These are phyloP conservation scores for Poecilus cupreus DNA, from an alignment of 2,888 invertebrate genomes.

Conservation along the genomic window DNA sequence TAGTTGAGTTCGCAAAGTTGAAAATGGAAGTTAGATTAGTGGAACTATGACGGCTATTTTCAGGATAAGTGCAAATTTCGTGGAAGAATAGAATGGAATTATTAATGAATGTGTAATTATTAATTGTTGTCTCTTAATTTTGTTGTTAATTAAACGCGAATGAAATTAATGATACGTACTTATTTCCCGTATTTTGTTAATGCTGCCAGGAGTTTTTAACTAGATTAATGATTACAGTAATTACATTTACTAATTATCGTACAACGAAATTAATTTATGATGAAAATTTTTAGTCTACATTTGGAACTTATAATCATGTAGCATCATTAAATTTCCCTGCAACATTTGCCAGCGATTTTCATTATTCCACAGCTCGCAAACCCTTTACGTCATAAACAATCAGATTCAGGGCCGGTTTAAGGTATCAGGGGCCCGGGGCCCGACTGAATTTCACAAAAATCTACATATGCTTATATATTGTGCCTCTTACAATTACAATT, in stretches of 20 bases:
- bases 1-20: constrained; percentile 1
- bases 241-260: constrained; percentile 5
- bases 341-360: no score
- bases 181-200: background rate
- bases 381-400: no score
- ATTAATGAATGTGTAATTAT: background rate
- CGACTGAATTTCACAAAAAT: no score
- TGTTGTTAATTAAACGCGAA: background rate
- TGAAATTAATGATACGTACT: constrained; percentile 7
- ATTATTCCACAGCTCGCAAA: no score
- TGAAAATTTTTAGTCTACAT: no score
- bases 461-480: no score
- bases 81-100: background rate
- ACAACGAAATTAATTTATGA: no score
- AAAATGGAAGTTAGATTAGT: constrained; percentile 23
- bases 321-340: no score
- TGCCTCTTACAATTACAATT: no score
- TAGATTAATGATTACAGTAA: background rate
- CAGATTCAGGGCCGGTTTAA: no score
- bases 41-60: constrained; percentile 4
- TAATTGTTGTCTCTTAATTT: constrained; percentile 20
- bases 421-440: no score
- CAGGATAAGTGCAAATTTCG: background rate
- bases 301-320: no score
- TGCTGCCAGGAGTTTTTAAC: background rate